Base-by-base conservation (phyloP, 2,113 vertebrate species). In the Thamnaconus septentrionalis region DNA sequence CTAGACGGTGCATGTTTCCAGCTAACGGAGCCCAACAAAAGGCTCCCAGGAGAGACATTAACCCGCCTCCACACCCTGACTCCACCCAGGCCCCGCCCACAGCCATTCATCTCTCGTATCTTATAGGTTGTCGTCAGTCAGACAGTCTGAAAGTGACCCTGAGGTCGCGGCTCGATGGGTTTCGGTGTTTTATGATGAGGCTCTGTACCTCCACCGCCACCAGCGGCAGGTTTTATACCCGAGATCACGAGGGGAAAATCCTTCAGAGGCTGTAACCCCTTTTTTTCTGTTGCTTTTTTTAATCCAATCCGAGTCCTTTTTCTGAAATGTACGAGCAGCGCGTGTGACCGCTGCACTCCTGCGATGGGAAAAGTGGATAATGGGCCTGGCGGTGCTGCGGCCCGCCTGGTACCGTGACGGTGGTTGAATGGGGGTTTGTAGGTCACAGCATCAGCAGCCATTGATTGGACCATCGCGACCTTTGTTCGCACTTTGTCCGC, bases 371-470 rank as follows among this genome's bases (percentile, higher is more conserved):
- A 46, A n/a, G 18, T 44, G 11, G 39, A n/a, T 48, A 3, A 50
- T 55, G 12, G 41, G n/a, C 55, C 12, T 45, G 45, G 6, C 4
- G 48, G n/a, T 70, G 31, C 40, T 56, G 18, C 7, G n/a, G 39
- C 43, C 43, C 69, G 50, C 8, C 59, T 66, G 59, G 11, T 50
- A 45, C 51, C 56, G 10, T 41, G 62, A 59, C 65, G 2, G 31
- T 54, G 64, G 73, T 70, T 63, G 43, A 87, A 84, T 59, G 63
- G 9, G 45, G 61, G 85, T 81, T 85, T 85, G 61, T 84, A 78
- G 85, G 85, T 72, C 81, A 64, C 66, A 57, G 73, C 45, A 56
- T 31, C 53, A 56, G 71, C 61, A 59, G 3, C 53, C 49, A 82
- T 85, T 78, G 80, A 87, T 82, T 68, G 64, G 78, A 12, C 47